Evolutionary conservation across 2,113 vertebrate genomes (phyloP), one percentile per base, ranked within the genome.

Genomic region (Hippocampus barbouri): DNA sequence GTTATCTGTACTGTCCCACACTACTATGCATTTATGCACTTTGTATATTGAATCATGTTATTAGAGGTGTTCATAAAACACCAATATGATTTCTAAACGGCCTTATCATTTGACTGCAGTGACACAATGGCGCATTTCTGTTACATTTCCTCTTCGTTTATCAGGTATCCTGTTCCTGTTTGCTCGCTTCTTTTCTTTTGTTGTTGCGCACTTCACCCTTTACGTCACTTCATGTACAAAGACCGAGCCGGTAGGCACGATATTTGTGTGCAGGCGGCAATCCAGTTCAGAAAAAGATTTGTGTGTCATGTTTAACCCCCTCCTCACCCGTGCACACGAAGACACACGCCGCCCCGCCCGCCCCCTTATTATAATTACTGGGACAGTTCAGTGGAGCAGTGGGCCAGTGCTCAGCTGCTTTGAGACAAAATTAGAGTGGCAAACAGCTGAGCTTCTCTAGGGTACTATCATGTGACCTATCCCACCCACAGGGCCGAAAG

Each of bases 381-480:
- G 73, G 76, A 71, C 77, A 78, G 84, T 80, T 85, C 76, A 79
- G 75, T 84, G 85, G 83, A 79, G 77, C 80, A 85, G 79, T 71
- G 47, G 73, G 76, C 65, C 82, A 75, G 73, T 77, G 78, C 76
- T 90, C 90, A 91, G 89, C 89, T 90, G 90, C 82, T 86, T 86
- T 47, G 68, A 75, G 85, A 89, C 86, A 79, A 87, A 91, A 90
- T 91, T 90, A 90, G 88, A 90, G 78, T 74, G 59, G 82, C 74
- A 83, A 90, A 87, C 90, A 91, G 90, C 90, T 91, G 90, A 91
- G 88, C 86, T 87, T 83, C 84, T 89, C 81, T 61, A 54, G 83
- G 80, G 77, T 82, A 75, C 77, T 82, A 83, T 90, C 89, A 87
- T 86, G 88, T 89, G 90, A 89, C 82, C 78, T 68, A 68, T 84